Evolutionary conservation across 2,113 vertebrate species (phyloP), one percentile per base, ranked within the genome.

Genomic region (Merops nubicus): DNA sequence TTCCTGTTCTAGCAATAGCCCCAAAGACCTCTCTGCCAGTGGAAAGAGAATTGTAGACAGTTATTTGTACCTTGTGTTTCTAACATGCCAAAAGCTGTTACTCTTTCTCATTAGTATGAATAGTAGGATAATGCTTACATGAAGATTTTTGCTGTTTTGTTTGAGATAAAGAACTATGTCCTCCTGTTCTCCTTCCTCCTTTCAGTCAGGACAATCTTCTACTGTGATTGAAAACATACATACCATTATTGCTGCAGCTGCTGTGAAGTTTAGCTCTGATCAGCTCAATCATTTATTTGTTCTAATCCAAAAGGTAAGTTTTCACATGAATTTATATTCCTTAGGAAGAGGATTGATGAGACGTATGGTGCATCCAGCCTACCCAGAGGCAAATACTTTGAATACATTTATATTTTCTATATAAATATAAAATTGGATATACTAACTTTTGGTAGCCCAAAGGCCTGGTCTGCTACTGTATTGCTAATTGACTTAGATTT

Each of bases 211-310:
- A 95, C 99, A 99, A 80, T 99, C 99, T 8, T 99, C 99, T 89
- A 99, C 99, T 57, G 99, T 99, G 96, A 99, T 99, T 57, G 99
- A 99, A 97, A 99, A 99, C 95, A 99, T 99, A 88, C 99, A 99
- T 81, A 99, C 99, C 72, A 99, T 99, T 96, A 99, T 99, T 93
- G 99, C 99, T 85, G 99, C 99, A 42, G 99, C 99, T 47, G 99
- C 99, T 89, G 99, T 99, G 86, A 99, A 99, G 96, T 99, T 99
- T 97, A 99, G 98, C 95, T 99, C 99, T 21, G 99, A 99, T 76
- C 99, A 99, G 73, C 99, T 99, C 84, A 99, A 98, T 96, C 99
- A 99, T 96, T 98, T 99, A 88, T 99, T 99, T 91, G 98, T 99
- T 92, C 98, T 99, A 91, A 99, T 99, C 91, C 99, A 99, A 97